phyloP scores from a whole-genome alignment of 2,888 invertebrate species.

The Volucella inanis region DNA sequence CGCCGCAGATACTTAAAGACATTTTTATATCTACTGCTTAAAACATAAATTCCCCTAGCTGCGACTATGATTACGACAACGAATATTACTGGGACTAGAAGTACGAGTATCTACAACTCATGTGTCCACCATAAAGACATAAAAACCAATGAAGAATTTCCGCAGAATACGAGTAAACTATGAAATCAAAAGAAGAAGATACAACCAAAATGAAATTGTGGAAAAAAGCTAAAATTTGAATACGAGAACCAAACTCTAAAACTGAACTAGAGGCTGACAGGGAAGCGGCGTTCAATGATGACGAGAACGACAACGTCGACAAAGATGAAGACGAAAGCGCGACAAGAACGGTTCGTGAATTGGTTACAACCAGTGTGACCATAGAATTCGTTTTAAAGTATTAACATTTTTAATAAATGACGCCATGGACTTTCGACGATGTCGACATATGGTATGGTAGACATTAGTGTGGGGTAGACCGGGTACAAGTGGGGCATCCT shows the following conservation, averaged over 20 bases:
- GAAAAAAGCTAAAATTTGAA: constrained; percentile 60
- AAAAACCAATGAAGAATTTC: constrained; percentile 73
- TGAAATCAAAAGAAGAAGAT: constrained; percentile 18
- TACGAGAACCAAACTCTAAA: constrained; percentile 34
- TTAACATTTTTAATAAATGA: too few species aligned
- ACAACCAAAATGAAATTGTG: not conserved
- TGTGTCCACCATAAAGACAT: constrained; percentile 67
- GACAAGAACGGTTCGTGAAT: not conserved
- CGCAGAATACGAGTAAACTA: constrained; percentile 36
- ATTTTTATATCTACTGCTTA: constrained; percentile 25
- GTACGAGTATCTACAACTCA: constrained; percentile 39
- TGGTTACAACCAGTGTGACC: too few species aligned
- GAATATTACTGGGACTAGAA: too few species aligned
- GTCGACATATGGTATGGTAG: too few species aligned
- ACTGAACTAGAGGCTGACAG: constrained; percentile 3
- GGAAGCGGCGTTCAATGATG: constrained; percentile 31
- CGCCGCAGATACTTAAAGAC: constrained; percentile 25
- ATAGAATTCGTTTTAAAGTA: too few species aligned
- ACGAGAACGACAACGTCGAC: constrained; percentile 16
- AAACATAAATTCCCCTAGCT: constrained; percentile 60
- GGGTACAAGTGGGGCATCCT: too few species aligned
- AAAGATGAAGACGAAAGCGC: too few species aligned
- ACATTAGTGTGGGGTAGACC: too few species aligned
- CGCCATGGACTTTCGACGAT: too few species aligned
- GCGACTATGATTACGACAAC: not conserved